Percentiles rank a stretch among this genome's conserved stretches.
Conservation (phyloP, 2,113 vertebrate species). For the Ptilorrhoa leucosticta region DNA sequence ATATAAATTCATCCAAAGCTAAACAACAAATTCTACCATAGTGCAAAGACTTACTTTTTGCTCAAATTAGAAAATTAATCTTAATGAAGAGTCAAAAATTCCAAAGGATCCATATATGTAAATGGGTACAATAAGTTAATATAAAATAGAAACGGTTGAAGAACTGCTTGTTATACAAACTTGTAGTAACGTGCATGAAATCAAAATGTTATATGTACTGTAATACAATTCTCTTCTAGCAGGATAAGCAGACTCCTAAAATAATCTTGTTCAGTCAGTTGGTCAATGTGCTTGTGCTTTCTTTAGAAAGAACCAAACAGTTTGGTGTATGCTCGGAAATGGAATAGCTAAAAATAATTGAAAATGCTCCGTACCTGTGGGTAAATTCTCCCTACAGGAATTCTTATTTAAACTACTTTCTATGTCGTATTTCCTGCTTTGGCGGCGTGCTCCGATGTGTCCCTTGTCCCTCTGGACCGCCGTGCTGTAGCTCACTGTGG, state of each 20-base stretch:
- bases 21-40: background rate
- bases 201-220: background rate
- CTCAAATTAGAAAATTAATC: slow-evolving; percentile 33
- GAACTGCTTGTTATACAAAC: background rate
- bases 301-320: background rate
- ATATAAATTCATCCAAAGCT: background rate
- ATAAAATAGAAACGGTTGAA: background rate
- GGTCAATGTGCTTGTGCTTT: background rate
- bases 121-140: background rate
- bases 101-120: background rate
- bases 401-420: background rate
- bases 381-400: background rate
- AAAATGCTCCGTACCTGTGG: background rate
- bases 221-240: background rate
- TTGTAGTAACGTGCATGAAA: background rate
- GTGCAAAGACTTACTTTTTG: background rate
- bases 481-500: background rate
- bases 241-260: background rate
- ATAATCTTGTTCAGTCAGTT: background rate
- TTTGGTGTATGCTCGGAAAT: background rate
- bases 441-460: background rate
- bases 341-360: background rate
- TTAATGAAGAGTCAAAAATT: slow-evolving; percentile 1
- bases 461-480: fast-evolving
- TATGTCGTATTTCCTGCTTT: background rate